Base-by-base conservation (phyloP, 2,113 vertebrate species). In the Gavia stellata region DNA sequence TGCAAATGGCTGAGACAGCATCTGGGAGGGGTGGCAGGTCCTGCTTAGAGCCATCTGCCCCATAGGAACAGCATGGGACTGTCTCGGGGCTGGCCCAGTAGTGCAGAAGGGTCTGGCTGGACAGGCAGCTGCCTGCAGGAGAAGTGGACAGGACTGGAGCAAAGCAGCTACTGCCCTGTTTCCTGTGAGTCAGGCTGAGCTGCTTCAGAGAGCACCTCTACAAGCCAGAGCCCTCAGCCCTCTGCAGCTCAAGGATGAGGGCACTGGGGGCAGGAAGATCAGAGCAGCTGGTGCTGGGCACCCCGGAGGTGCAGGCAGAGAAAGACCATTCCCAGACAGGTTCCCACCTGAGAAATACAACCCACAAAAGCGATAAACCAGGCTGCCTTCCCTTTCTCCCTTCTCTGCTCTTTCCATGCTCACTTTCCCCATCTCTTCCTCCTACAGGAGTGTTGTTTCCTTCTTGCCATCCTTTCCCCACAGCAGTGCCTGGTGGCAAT, bases 331-430 rank as follows among this genome's bases (percentile, higher is more conserved):
- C 40, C 53, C 75, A 61, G 67, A 40, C 5, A 68, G 52, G 24
- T 65, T 86, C 14, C 23, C 10, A 44, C 0, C 0, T 19, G 31
- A 66, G 63, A 89, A 94, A 70, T 17, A 17, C 40, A 36, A 20
- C 26, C 21, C 34, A 61, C 34, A 24, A 13, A 88, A 5, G 1
- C 0, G 0, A 66, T 26, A 38, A 94, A 53, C 10, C 8, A n/a
- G 25, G 19, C 47, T 81, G 63, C 8, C 17, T 18, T 40, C 50
- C 45, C 63, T 83, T 42, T 24, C 26, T 88, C 20, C 26, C 34
- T 62, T 24, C 81, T 92, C 49, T 63, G 33, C n/a, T 63, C 63
- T 49, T 49, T 33, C 29, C 26, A 34, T 66, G 18, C 45, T 56
- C 18, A 2, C 34, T 89, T 40, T 77, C 19, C 55, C 70, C 31